Evolutionary conservation across 2,797 vertebrate genomes (phyloP), one percentile per base, ranked within the genome.

Genomic region (Esox lucius): DNA sequence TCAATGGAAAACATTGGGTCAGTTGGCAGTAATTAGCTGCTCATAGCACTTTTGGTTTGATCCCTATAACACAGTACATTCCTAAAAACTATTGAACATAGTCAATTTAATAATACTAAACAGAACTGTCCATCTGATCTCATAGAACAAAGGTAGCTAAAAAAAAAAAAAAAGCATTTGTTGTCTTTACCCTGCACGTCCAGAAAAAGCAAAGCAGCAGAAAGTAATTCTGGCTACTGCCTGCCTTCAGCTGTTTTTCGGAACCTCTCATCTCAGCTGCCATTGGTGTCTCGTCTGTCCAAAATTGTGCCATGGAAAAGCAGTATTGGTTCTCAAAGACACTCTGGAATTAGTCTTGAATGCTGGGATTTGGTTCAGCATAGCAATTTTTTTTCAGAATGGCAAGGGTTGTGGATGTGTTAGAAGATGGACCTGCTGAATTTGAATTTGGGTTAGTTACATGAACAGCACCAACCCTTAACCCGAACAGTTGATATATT

Each of bases 291-390:
- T 86, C 89, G 87, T 89, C 83, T 78, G 69, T 87, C 74, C 42
- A 59, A 68, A 81, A 77, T 90, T 89, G 93, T 90, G 84, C 85
- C 75, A 86, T 90, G 89, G 87, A 90, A 92, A 88, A 89, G 86
- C 85, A 85, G 71, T 76, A 68, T 83, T 7, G 84, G 85, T 86
- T 91, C 86, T 79, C 80, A 77, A 72, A 90, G 71, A 75, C 61
- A 78, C 79, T 85, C 74, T 59, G 73, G 77, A 87, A 81, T 82
- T 83, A 70, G 78, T 81, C 56, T 70, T 75, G 80, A 84, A 75
- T 76, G 73, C 75, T 74, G 80, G 75, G 22, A 75, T 72, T 86
- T 68, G 70, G 1, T 24, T 26, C 35, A 39, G 2, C 35, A 3
- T 39, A 39, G 35, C 35, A 3, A 8, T 39, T 39, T 39, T 4